Evolutionary conservation across 2,888 invertebrate species (phyloP).

Genomic region (Tetranychus truncatus): DNA sequence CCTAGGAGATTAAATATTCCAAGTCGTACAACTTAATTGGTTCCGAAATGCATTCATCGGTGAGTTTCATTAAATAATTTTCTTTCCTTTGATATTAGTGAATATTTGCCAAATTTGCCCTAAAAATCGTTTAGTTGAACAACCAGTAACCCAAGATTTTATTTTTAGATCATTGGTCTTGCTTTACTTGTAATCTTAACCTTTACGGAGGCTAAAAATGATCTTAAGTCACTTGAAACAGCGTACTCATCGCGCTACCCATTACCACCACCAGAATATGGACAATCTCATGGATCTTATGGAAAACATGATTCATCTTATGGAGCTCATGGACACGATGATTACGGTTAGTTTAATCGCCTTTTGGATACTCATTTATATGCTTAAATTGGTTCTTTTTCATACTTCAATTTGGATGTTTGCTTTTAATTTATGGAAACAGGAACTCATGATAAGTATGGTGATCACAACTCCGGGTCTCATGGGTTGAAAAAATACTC

Average conservation of each 20-base stretch:
- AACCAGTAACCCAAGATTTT: neutral
- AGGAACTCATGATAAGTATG: constrained; percentile 18
- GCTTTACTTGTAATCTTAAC: neutral
- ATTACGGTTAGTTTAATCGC: neutral
- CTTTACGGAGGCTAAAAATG: neutral
- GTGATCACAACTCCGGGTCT: constrained; percentile 17
- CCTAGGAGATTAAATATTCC: neutral
- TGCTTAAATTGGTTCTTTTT: neutral
- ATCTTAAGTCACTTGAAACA: constrained; percentile 2
- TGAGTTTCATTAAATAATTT: neutral
- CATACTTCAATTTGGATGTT: neutral
- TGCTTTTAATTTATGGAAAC: neutral
- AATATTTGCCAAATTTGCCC: neutral
- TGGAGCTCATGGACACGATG: constrained; percentile 5
- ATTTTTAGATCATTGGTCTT: neutral
- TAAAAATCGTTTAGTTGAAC: neutral
- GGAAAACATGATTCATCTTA: constrained; percentile 3
- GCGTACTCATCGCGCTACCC: constrained; percentile 1
- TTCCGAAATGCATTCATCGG: neutral
- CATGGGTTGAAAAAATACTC: constrained; percentile 14
- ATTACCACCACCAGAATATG: neutral
- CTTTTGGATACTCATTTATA: neutral
- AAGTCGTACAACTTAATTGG: neutral
- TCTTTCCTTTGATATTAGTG: neutral
- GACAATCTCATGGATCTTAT: neutral